These are phyloP conservation scores for Mylabris sibirica DNA, from an alignment of 2,888 invertebrate species.

Conservation along the genomic window DNA sequence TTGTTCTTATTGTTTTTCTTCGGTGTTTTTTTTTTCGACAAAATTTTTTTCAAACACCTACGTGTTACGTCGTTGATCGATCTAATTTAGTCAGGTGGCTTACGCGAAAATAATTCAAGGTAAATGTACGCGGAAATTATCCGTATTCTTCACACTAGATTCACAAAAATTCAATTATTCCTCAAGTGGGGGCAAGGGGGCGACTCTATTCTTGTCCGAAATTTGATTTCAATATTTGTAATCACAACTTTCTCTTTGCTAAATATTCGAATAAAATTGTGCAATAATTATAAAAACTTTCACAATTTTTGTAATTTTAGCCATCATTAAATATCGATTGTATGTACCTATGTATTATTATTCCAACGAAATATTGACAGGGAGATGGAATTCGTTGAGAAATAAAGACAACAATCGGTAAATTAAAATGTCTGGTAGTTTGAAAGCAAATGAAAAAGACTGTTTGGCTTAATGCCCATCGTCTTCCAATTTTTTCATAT, in stretches of 20 bases:
- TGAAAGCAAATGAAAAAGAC: neutral
- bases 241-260: neutral
- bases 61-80: neutral
- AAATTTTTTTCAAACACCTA: neutral
- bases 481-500: conserved; percentile 48
- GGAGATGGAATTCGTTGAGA: neutral
- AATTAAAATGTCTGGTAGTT: conserved; percentile 4
- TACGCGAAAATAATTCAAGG: neutral
- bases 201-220: too few relatives aligned
- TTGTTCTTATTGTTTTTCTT: neutral
- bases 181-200: too few relatives aligned
- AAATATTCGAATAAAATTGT: neutral
- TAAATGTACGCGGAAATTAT: neutral
- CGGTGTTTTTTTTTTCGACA: neutral
- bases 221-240: neutral
- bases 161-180: too few relatives aligned
- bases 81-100: neutral
- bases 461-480: conserved; percentile 40
- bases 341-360: too few relatives aligned
- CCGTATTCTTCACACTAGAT: too few relatives aligned
- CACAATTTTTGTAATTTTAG: neutral
- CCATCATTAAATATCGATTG: conserved; percentile 4
- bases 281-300: conserved; percentile 8
- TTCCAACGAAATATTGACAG: too few relatives aligned
- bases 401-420: neutral